phyloP scores from a whole-genome alignment of 2,797 vertebrate species.

The Malacoraja senta region DNA sequence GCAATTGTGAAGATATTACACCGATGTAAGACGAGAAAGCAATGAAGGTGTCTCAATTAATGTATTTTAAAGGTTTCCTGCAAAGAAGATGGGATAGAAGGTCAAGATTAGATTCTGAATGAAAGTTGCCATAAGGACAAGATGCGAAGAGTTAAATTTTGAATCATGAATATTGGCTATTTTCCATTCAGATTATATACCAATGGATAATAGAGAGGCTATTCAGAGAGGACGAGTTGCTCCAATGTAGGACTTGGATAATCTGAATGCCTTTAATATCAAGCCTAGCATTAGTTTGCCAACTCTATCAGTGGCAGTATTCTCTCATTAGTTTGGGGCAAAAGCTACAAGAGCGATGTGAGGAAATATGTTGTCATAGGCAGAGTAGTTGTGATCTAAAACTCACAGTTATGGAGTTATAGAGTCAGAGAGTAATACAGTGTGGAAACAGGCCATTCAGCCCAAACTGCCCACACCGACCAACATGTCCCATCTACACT shows the following conservation, averaged over 20 bases:
- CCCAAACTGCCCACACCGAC: too few relatives aligned
- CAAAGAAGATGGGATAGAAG: background rate
- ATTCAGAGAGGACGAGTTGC: too few relatives aligned
- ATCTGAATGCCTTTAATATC: background rate
- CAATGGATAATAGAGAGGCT: background rate
- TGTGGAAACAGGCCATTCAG: too few relatives aligned
- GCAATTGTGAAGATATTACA: too few relatives aligned
- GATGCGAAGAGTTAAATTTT: background rate
- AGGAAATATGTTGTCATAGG: too few relatives aligned
- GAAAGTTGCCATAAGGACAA: background rate
- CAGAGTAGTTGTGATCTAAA: too few relatives aligned
- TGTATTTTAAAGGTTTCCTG: background rate
- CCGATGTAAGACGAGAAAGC: too few relatives aligned
- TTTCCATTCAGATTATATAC: background rate
- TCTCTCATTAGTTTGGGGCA: background rate
- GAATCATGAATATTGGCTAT: background rate
- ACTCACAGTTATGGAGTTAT: too few relatives aligned
- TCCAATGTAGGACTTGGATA: background rate
- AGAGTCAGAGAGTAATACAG: too few relatives aligned
- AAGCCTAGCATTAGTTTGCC: background rate
- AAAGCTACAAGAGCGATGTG: too few relatives aligned
- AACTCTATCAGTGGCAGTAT: background rate
- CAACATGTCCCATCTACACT: too few relatives aligned
- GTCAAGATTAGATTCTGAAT: background rate
- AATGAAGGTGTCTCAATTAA: background rate